Evolutionary conservation across 2,113 vertebrate species (phyloP), one percentile per base, ranked within the genome.

Genomic region (Ornithorhynchus anatinus): DNA sequence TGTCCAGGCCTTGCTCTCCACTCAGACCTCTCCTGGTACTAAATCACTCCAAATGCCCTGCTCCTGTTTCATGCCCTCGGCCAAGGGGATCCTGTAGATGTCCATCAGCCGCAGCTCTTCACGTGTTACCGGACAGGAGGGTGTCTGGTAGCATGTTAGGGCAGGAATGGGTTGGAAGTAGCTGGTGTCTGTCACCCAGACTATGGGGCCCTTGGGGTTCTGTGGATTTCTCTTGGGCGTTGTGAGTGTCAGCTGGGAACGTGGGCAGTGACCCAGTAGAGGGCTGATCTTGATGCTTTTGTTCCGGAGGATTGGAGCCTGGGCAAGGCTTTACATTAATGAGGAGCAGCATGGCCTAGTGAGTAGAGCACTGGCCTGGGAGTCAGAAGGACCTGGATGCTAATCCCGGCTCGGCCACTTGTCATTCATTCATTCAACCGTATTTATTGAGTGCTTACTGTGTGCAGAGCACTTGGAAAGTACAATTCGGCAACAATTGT

Each of bases 51-150:
- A 75, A 74, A 67, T 75, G 66, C 72, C 40, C 36, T 39, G 52
- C 72, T 87, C 75, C 57, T 75, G 32, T 87, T 85, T 85, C 80
- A 69, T 44, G 45, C 66, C 7, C 25, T 72, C 31, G 57, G 82
- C 58, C 72, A 47, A 42, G 54, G 66, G 58, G 72, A 69, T 62
- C 15, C 61, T 32, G 13, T 80, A 86, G 79, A 74, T 86, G 75
- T 71, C 39, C 3, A 44, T 52, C 45, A 68, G 19, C 82, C 57
- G 7, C 37, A 52, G 66, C 56, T 80, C 75, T 75, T 61, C 69
- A 37, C 9, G 50, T 5, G 16, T 8, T 59, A 39, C 11, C 31
- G 72, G 66, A 23, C 56, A 54, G 54, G 69, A 65, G 51, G 80
- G 75, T 40, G 59, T 40, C 64, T 38, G 50, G 43, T 31, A 36